phyloP scores from a whole-genome alignment of 2,888 invertebrate species.

The Oscheius sp. region DNA sequence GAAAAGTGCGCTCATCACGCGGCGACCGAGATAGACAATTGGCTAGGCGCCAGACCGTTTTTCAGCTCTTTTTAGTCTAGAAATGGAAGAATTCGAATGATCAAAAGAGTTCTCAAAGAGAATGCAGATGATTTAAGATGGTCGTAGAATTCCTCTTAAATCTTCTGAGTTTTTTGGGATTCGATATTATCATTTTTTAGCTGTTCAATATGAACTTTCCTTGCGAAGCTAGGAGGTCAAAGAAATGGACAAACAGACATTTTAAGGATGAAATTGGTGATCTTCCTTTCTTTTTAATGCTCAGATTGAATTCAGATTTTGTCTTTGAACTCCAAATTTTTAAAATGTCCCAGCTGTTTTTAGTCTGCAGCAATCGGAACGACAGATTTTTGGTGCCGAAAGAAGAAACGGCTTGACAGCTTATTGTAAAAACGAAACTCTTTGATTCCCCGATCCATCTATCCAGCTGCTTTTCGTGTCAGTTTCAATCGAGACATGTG shows the following conservation, averaged over 20 bases:
- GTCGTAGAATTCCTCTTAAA: not conserved
- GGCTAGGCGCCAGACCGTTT: not conserved
- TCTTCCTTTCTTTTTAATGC: not conserved
- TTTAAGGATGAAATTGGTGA: not conserved
- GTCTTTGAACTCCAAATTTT: no score
- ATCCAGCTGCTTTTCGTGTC: no score
- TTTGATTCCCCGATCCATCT: no score
- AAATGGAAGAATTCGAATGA: not conserved
- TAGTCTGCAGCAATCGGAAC: no score
- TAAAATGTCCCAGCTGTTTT: no score
- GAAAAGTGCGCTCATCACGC: not conserved
- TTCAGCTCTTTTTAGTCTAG: not conserved
- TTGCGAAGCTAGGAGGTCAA: not conserved
- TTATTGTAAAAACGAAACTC: no score
- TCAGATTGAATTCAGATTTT: no score
- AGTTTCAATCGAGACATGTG: not conserved
- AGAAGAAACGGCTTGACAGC: no score
- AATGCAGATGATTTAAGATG: not conserved
- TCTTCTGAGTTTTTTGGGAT: not conserved
- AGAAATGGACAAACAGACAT: no score
- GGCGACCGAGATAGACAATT: constrained; percentile 3
- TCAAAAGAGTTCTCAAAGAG: not conserved
- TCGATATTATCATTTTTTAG: not conserved
- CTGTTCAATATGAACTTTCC: not conserved
- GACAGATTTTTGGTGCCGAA: no score